Percentiles rank a stretch among this genome's conserved stretches.
These are phyloP conservation scores for Fragum sueziense DNA, from an alignment of 2,888 invertebrate species.

Conservation along the genomic window DNA sequence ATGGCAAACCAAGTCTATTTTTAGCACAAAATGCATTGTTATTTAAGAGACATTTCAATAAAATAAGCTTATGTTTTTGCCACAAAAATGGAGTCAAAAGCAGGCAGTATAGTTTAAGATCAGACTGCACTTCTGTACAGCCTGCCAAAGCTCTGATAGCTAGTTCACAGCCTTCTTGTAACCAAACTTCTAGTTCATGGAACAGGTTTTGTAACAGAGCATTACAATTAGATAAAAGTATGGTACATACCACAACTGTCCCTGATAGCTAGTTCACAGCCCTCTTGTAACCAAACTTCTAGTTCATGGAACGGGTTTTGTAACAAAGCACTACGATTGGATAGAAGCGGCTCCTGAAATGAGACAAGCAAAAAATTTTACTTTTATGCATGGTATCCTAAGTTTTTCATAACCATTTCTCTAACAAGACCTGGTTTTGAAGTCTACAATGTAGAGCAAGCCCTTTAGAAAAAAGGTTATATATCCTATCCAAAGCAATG, in stretches of 20 bases:
- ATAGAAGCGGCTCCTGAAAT: conserved; percentile 72
- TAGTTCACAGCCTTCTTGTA: background rate
- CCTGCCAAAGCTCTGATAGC: too few relatives aligned
- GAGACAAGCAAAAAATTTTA: conserved; percentile 19
- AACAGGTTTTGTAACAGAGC: background rate
- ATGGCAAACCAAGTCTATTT: too few relatives aligned
- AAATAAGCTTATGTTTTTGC: background rate
- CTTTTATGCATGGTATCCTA: too few relatives aligned
- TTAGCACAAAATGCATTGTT: too few relatives aligned
- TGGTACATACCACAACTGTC: conserved; percentile 93
- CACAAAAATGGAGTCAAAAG: too few relatives aligned
- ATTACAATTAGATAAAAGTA: background rate
- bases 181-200: background rate
- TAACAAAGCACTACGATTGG: conserved; percentile 82
- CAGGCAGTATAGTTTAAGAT: too few relatives aligned
- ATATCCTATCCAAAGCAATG: too few relatives aligned
- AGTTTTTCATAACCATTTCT: too few relatives aligned
- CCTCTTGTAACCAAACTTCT: conserved; percentile 93
- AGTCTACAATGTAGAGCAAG: too few relatives aligned
- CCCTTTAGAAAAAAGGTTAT: too few relatives aligned
- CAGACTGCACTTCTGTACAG: too few relatives aligned
- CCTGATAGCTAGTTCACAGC: conserved; percentile 94
- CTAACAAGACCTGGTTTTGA: too few relatives aligned
- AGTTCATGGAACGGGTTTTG: conserved; percentile 96
- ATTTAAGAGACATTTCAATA: background rate